Evolutionary conservation across 2,888 invertebrate species (phyloP), one percentile per base, ranked within the genome.

Genomic region (Therioaphis trifolii): DNA sequence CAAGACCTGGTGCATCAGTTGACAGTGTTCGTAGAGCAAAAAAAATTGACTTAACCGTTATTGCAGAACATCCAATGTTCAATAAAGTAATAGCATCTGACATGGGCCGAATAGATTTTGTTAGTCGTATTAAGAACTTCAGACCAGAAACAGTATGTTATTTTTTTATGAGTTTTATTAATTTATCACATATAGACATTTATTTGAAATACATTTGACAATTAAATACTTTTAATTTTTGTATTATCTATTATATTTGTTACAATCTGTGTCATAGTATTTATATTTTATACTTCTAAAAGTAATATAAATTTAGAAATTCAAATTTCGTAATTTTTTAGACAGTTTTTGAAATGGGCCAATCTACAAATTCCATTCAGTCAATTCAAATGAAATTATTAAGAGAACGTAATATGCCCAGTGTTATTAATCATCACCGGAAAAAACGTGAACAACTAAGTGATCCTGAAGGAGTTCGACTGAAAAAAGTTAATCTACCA

Each of bases 311-410:
- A n/a, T n/a, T n/a, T n/a, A n/a, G n/a, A n/a, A n/a, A n/a, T n/a
- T n/a, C n/a, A n/a, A n/a, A n/a, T n/a, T n/a, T n/a, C n/a, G n/a
- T 40, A 40, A 0, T 68, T 86, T 89, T 90, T 58, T 89, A 96
- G 96, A 99, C 98, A 0, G 94, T 99, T 87, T 95, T 99, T 89
- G 99, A 99, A 90, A 91, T 98, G 75, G 94, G 95, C 68, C 92
- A 94, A 0, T 95, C 94, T 88, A 91, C 93, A 87, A 93, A 96
- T 88, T 94, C 95, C 0, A 91, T 92, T 0, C 93, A 93, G 88
- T 94, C 94, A 86, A 89, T 92, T 84, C 93, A 95, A 0, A 99
- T 99, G 98, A 95, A 96, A 88, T 91, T 92, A 15, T 97, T 97
- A 89, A 92, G 98, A 74, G 91, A 92, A 86, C 90, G 93, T 88